A percentile compares a stretch with the other conserved stretches of the same genome.
Conservation (phyloP, 1,140 invertebrate genomes). For the Drusus annulatus region DNA sequence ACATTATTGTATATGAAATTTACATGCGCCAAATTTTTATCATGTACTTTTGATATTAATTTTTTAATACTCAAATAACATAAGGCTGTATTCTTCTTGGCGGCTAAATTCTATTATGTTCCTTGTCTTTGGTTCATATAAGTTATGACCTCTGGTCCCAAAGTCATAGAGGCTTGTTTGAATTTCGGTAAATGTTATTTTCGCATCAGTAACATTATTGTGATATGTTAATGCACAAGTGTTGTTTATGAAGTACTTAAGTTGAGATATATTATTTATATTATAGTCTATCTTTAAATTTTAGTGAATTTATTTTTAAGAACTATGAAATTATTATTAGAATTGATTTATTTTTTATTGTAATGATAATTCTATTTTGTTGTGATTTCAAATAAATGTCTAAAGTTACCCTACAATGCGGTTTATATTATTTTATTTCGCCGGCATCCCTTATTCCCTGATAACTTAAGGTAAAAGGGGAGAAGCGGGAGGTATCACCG, state of each 20-base stretch:
- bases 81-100: background rate
- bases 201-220: slow-evolving; percentile 8
- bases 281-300: slow-evolving; percentile 41
- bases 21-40: slow-evolving; percentile 23
- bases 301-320: slow-evolving; percentile 32
- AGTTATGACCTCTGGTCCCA: no score
- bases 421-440: background rate
- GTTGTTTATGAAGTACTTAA: slow-evolving; percentile 33
- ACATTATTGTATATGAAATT: slow-evolving; percentile 35
- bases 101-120: no score
- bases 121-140: no score
- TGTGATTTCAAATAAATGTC: slow-evolving; percentile 39
- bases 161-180: background rate
- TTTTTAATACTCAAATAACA: slow-evolving; percentile 11
- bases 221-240: slow-evolving; percentile 31
- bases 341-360: slow-evolving; percentile 30
- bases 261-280: slow-evolving; percentile 37
- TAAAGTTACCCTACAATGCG: slow-evolving; percentile 21
- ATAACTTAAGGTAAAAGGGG: no score
- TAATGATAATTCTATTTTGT: slow-evolving; percentile 28
- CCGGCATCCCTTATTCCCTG: no score
- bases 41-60: slow-evolving; percentile 6
- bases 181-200: slow-evolving; percentile 12
- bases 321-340: slow-evolving; percentile 16
- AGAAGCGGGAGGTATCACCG: no score